These are phyloP conservation scores for Drosophila nigricruria DNA, from an alignment of 2,888 invertebrate species.

Conservation along the genomic window DNA sequence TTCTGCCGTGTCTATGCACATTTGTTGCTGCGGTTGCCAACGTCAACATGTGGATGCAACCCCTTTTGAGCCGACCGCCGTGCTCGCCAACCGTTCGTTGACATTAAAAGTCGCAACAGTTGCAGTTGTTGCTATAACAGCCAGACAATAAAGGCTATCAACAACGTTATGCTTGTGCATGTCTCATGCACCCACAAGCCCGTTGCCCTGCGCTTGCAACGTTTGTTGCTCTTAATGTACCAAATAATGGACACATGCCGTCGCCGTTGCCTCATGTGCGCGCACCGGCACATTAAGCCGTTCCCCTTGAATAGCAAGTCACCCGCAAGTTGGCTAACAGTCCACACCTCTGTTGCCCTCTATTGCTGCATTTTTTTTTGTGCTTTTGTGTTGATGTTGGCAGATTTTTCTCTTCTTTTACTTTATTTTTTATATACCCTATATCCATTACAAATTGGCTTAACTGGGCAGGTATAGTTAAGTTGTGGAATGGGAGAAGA, in stretches of 20 bases:
- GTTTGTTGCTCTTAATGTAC: slow-evolving; percentile 52
- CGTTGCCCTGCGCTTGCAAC: slow-evolving; percentile 1
- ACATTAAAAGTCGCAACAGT: slow-evolving; percentile 74
- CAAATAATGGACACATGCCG: slow-evolving; percentile 67
- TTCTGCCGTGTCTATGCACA: slow-evolving; percentile 62
- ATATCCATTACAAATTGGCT: slow-evolving; percentile 5
- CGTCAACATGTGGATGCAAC: slow-evolving; percentile 59
- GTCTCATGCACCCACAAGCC: slow-evolving; percentile 14
- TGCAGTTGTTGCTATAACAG: slow-evolving; percentile 54
- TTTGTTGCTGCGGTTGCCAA: slow-evolving; percentile 76
- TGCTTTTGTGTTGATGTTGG: slow-evolving; percentile 37
- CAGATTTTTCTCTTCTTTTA: slow-evolving; percentile 20
- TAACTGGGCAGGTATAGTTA: background rate
- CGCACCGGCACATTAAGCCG: slow-evolving; percentile 55
- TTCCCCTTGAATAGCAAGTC: slow-evolving; percentile 45
- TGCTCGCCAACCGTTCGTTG: slow-evolving; percentile 48
- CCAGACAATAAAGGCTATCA: slow-evolving; percentile 76
- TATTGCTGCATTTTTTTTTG: slow-evolving; percentile 5
- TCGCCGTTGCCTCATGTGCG: slow-evolving; percentile 42
- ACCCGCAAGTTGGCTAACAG: slow-evolving; percentile 21
- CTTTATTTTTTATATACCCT: slow-evolving; percentile 1
- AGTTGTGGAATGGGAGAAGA: background rate
- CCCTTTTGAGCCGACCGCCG: background rate
- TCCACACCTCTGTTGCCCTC: background rate
- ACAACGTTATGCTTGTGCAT: slow-evolving; percentile 42